A percentile compares a stretch with the other conserved stretches of the same genome.
These are phyloP conservation scores for Zygothrica quintamaculata DNA, from an alignment of 2,888 invertebrate species.

Conservation along the genomic window DNA sequence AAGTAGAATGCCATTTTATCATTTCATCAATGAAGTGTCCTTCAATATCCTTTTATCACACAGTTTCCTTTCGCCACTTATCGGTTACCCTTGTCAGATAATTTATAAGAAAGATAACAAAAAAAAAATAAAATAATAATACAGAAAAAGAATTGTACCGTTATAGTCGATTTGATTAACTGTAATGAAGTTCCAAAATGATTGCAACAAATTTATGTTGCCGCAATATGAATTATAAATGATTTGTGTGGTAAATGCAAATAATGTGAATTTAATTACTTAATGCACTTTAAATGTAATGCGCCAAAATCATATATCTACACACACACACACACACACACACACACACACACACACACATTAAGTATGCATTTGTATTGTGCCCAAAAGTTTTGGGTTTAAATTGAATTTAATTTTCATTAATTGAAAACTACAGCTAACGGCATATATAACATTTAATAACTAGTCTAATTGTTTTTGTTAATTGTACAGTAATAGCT, in stretches of 20 bases:
- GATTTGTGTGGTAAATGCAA: no score
- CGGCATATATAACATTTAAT: background rate
- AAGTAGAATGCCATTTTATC: no score
- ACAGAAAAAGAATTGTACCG: background rate
- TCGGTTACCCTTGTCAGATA: background rate
- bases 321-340: slow-evolving; percentile 12
- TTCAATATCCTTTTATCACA: background rate
- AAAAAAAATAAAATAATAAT: no score
- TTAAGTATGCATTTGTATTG: background rate
- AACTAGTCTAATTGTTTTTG: slow-evolving; percentile 58
- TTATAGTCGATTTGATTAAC: slow-evolving; percentile 21
- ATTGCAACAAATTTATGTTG: background rate
- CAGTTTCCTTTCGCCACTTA: background rate
- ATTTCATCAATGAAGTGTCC: no score
- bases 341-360: background rate
- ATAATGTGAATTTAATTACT: slow-evolving; percentile 34
- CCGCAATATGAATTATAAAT: no score
- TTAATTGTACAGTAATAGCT: slow-evolving; percentile 47
- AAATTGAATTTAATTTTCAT: slow-evolving; percentile 36
- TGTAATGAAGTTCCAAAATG: background rate
- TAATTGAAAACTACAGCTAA: no score
- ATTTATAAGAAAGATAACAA: no score
- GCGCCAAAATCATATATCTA: no score
- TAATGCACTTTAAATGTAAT: no score
- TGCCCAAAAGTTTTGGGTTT: slow-evolving; percentile 20